phyloP scores from a whole-genome alignment of 1,140 invertebrate genomes.

The Hyphantria cunea region DNA sequence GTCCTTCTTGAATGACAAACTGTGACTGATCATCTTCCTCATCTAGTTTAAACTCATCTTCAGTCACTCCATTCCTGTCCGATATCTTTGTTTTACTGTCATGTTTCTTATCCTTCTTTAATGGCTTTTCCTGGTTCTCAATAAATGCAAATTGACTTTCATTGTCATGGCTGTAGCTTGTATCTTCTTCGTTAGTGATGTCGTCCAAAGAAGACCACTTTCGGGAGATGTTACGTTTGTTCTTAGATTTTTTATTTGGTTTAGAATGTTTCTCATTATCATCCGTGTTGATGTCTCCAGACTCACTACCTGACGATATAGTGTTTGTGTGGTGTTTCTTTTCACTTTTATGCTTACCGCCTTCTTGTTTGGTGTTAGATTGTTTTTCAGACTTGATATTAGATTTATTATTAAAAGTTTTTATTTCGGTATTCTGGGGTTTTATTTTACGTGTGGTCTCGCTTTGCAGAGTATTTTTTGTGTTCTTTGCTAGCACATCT shows the following conservation, averaged over 20 bases:
- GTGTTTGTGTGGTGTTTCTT: constrained; percentile 56
- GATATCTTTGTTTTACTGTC: constrained; percentile 51
- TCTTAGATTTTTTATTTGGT: constrained; percentile 76
- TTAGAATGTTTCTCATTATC: constrained; percentile 70
- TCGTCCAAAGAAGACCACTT: constrained; percentile 84
- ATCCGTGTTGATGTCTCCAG: constrained; percentile 73
- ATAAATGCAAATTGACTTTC: constrained; percentile 76
- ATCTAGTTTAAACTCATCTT: constrained; percentile 53
- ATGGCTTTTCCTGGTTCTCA: constrained; percentile 63
- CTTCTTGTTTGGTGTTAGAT: constrained; percentile 62
- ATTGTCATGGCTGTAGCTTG: constrained; percentile 54
- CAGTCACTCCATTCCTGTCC: constrained; percentile 49
- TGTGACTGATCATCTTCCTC: constrained; percentile 58
- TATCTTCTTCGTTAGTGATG: constrained; percentile 76
- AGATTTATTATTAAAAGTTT: constrained; percentile 66
- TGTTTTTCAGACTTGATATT: constrained; percentile 69
- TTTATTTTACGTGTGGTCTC: constrained; percentile 53
- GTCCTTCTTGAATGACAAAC: constrained; percentile 66
- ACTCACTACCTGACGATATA: constrained; percentile 79
- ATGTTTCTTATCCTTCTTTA: constrained; percentile 66
- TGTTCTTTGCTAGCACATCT: constrained; percentile 89
- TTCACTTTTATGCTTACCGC: constrained; percentile 69
- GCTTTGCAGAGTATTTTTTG: constrained; percentile 56
- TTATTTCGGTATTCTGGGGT: constrained; percentile 59
- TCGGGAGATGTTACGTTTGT: constrained; percentile 73